A percentile compares a stretch with the other conserved stretches of the same genome.
These are phyloP conservation scores for Campodea augens DNA, from an alignment of 1,140 invertebrate genomes.

Conservation along the genomic window DNA sequence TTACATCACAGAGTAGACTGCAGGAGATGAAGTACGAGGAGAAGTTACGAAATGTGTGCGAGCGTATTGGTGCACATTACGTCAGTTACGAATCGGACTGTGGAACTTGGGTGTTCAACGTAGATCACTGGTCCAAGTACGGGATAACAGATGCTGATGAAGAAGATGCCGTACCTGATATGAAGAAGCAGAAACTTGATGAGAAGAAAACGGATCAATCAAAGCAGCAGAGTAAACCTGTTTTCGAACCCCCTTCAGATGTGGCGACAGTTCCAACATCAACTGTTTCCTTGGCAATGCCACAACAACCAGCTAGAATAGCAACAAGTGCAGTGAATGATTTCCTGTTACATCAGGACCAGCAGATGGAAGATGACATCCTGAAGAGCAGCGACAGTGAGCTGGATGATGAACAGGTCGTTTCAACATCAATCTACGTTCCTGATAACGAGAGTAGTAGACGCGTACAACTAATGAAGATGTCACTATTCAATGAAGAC, in stretches of 20 bases:
- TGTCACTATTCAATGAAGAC: too few relatives aligned
- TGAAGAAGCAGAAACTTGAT: not conserved
- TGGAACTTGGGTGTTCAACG: conserved; percentile 88
- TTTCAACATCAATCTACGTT: too few relatives aligned
- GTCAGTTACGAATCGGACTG: conserved; percentile 87
- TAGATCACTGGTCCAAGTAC: conserved; percentile 94
- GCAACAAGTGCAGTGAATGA: not conserved
- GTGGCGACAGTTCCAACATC: not conserved
- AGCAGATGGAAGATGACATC: not conserved
- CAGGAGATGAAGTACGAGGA: conserved; percentile 45
- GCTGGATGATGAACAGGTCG: not conserved
- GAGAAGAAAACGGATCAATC: not conserved
- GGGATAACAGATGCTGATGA: conserved; percentile 78
- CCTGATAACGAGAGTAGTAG: too few relatives aligned
- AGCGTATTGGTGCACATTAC: conserved; percentile 72
- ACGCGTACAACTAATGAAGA: too few relatives aligned
- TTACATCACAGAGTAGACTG: conserved; percentile 52
- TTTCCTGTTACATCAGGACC: not conserved
- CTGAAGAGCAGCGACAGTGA: not conserved
- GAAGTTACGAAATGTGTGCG: conserved; percentile 62
- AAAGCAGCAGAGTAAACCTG: not conserved
- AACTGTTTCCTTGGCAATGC: not conserved
- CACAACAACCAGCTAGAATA: not conserved
- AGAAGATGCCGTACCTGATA: conserved; percentile 35
- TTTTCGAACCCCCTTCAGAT: not conserved